Evolutionary conservation across 2,113 vertebrate genomes (phyloP), one percentile per base, ranked within the genome.

Genomic region (Malaclemys terrapin): DNA sequence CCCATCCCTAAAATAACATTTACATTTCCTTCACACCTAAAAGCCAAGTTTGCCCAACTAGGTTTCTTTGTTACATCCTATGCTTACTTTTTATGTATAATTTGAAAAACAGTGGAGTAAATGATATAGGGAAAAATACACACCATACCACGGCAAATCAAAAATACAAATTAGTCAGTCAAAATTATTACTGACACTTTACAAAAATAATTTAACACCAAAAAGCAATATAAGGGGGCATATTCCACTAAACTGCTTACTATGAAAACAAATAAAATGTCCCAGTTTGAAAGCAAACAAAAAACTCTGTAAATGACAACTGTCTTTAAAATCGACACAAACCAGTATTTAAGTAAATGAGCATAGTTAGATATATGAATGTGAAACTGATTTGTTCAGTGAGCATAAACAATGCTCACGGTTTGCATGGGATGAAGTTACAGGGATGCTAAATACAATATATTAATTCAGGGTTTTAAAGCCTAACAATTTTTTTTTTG

Each of bases 301-400:
- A 82, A n/a, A 80, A 57, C 24, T 7, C 4, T 10, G 4, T 1
- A 50, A 13, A 0, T 1, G 1, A 1, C 49, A 0, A 31, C 0
- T 25, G 2, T 53, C 35, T 6, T 45, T 47, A 2, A 65, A 42
- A 13, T 5, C 10, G 24, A 12, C 4, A 1, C 1, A 14, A 47
- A 82, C 12, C 65, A 59, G 38, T 54, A 5, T 2, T 20, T 17
- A 35, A 7, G 2, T 4, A 6, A 45, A 9, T 54, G 4, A 0
- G 13, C 8, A 0, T 10, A 1, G 57, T 8, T 38, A 3, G 8
- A 2, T 47, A 5, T 1, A 0, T 45, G 65, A 0, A 1, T n/a
- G 31, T 38, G 19, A 72, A 22, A 20, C 17, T 72, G 17, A 25
- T 78, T 47, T 47, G 22, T 42, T 78, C 42, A 47, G 25, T 27